Evolutionary conservation across 2,113 vertebrate genomes (phyloP), one percentile per base, ranked within the genome.

Genomic region (Podarcis muralis): DNA sequence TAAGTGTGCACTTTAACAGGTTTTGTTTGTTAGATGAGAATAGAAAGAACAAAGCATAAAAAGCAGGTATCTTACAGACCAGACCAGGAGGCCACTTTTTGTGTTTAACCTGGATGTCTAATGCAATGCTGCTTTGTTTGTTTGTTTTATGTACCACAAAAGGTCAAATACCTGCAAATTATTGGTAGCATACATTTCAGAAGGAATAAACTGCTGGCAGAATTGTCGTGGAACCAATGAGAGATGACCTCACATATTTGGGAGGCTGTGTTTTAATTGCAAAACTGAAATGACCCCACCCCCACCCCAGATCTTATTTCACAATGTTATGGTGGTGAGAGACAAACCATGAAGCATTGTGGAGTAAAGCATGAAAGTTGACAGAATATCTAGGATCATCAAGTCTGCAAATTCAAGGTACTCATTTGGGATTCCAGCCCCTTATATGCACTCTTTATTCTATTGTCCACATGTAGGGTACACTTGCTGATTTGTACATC

Each of bases 131-230:
- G 16, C 78, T 85, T 83, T n/a, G 0, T 68, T 0, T 8, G 87
- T 83, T 86, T 23, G 20, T 9, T 48, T 48, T 48, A 53, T 48
- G 48, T 65, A 65, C 83, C 68, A 20, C 8, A 30, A 79, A 92
- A 89, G 65, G 0, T 89, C 57, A 57, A 5, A 15, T 87, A 25
- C n/a, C 80, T 48, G 62, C 12, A 4, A 87, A 80, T 87, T 85
- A 74, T 53, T 40, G 5, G 18, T 27, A 69, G 40, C 1, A 81
- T 69, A 27, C 4, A 40, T 30, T 84, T 83, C 57, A 25, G 83
- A 91, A 92, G 86, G 43, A 91, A 40, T 22, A 66, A 27, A 71
- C 81, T 89, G 9, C 88, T 37, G 15, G 1, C 71, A 11, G 20
- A 84, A 82, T 35, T 11, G 65, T 5, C 79, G 1, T 81, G 6